Percentiles rank a stretch among this genome's conserved stretches.
These are phyloP conservation scores for Aphodius granarius DNA, from an alignment of 2,888 invertebrate species.

Conservation along the genomic window DNA sequence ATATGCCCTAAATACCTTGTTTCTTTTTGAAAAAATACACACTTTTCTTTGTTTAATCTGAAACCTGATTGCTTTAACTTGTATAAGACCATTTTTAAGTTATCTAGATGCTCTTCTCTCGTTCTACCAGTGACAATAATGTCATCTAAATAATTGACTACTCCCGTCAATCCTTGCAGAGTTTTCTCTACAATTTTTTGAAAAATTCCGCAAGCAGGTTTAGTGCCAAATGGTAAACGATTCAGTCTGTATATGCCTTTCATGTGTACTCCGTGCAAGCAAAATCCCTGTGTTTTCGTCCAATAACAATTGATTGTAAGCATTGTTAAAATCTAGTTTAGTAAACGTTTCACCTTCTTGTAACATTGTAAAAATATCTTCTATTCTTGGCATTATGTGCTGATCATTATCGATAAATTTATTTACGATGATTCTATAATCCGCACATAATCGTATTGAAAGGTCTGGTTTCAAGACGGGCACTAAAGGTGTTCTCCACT, in stretches of 20 bases:
- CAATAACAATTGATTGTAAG: conserved; percentile 28
- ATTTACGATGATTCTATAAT: conserved; percentile 36
- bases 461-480: conserved; percentile 24
- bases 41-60: conserved; percentile 38
- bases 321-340: conserved; percentile 24
- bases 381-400: conserved; percentile 35
- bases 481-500: conserved; percentile 34
- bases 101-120: background rate
- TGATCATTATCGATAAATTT: conserved; percentile 28
- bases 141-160: conserved; percentile 32
- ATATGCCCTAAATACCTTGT: no score
- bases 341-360: conserved; percentile 29
- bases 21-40: no score
- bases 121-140: conserved; percentile 30
- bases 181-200: conserved; percentile 39
- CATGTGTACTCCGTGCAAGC: conserved; percentile 35
- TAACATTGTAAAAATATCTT: conserved; percentile 34
- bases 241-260: conserved; percentile 43
- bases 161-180: conserved; percentile 30
- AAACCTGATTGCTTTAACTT: conserved; percentile 32
- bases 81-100: background rate
- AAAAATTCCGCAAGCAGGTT: conserved; percentile 47
- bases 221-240: conserved; percentile 47
- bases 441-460: conserved; percentile 33
- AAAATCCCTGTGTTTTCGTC: conserved; percentile 22